A percentile compares a stretch with the other conserved stretches of the same genome.
These are phyloP conservation scores for Ormia ochracea DNA, from an alignment of 2,888 invertebrate genomes.

Conservation along the genomic window DNA sequence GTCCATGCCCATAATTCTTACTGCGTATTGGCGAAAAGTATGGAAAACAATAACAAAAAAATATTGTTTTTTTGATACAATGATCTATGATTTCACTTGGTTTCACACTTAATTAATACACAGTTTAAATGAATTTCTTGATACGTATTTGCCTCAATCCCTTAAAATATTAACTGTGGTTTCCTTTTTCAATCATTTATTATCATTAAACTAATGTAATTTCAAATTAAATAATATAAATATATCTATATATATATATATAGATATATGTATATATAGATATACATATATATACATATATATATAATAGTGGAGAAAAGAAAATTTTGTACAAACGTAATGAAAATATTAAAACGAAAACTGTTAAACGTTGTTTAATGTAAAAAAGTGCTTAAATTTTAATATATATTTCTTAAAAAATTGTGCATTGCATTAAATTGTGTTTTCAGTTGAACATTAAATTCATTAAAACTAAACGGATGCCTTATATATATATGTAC, in stretches of 20 bases:
- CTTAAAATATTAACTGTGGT: constrained; percentile 26
- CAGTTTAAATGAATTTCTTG: constrained; percentile 1
- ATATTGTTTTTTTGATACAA: constrained; percentile 53
- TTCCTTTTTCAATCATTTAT: constrained; percentile 16
- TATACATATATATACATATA: constrained; percentile 24
- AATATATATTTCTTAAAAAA: too few species aligned
- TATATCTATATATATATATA: constrained; percentile 1
- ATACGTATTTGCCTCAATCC: constrained; percentile 20
- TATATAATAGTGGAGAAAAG: constrained; percentile 18
- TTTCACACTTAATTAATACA: constrained; percentile 31
- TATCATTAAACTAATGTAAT: constrained; percentile 11
- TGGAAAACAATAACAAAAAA: constrained; percentile 65
- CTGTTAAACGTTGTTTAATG: too few species aligned
- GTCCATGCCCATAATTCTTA: constrained; percentile 78
- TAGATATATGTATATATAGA: neutral
- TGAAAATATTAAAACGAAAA: too few species aligned
- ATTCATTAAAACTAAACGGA: constrained; percentile 4
- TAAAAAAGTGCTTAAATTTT: too few species aligned
- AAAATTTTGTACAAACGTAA: too few species aligned
- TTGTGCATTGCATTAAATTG: too few species aligned
- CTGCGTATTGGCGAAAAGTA: constrained; percentile 72
- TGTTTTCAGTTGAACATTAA: too few species aligned
- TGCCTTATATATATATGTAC: neutral
- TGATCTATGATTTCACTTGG: constrained; percentile 46
- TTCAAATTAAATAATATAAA: constrained; percentile 28